A percentile compares a stretch with the other conserved stretches of the same genome.
Evolutionary conservation across 1,140 invertebrate genomes (phyloP).

Genomic region (Watersipora subatra): DNA sequence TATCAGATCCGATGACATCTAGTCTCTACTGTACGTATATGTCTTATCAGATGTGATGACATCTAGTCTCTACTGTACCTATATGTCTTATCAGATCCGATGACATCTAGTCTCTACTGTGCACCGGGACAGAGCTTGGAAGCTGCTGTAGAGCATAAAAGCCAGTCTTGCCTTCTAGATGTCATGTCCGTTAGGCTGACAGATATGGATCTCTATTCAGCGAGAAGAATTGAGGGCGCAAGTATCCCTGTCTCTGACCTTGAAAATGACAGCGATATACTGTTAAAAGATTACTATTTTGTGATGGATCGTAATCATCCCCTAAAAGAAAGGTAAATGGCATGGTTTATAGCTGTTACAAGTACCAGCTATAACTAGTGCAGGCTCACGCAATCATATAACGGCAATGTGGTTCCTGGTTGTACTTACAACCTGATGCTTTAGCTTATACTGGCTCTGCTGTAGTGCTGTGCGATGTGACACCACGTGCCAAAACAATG

Average conservation of each 20-base stretch:
- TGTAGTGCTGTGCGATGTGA: too few species aligned
- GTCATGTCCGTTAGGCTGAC: conserved; percentile 61
- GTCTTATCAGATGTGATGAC: too few species aligned
- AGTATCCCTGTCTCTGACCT: not conserved
- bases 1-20: too few species aligned
- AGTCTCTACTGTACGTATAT: too few species aligned
- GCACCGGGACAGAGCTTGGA: conserved; percentile 22
- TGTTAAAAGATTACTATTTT: conserved; percentile 7
- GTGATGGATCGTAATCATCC: conserved; percentile 6
- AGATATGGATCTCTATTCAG: conserved; percentile 70
- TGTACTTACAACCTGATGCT: too few species aligned
- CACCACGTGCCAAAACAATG: too few species aligned
- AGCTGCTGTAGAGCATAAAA: not conserved
- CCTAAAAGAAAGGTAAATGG: conserved; percentile 9
- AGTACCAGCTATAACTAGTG: too few species aligned
- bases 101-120: conserved; percentile 34
- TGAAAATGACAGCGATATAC: not conserved
- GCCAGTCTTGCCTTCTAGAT: conserved; percentile 50
- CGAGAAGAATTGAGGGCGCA: conserved; percentile 30
- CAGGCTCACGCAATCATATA: too few species aligned
- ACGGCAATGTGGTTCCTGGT: too few species aligned
- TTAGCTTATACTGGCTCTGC: too few species aligned
- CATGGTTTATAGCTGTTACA: conserved; percentile 5
- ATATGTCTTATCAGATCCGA: too few species aligned
- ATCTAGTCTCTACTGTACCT: too few species aligned